phyloP scores from a whole-genome alignment of 2,797 vertebrate species.

The Adelosebastes latens region DNA sequence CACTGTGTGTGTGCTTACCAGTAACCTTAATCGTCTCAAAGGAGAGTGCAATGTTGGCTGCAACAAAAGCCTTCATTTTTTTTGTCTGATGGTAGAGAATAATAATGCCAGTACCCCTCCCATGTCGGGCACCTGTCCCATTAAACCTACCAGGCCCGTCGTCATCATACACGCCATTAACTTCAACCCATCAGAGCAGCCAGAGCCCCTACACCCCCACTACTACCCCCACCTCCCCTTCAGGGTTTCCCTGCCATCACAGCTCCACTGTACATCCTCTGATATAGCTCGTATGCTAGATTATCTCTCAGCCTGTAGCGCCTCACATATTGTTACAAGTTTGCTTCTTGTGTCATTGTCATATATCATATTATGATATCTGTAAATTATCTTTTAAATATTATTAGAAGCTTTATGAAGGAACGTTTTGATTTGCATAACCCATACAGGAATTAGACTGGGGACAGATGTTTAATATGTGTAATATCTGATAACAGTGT shows the following conservation, averaged over 20 bases:
- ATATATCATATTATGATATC: neutral
- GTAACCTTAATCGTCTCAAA: conserved; percentile 50
- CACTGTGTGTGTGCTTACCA: conserved; percentile 7
- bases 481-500: neutral
- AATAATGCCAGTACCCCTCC: conserved; percentile 41
- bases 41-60: conserved; percentile 35
- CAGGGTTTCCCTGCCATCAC: conserved; percentile 14
- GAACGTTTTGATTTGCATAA: neutral
- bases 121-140: conserved; percentile 44
- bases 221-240: conserved; percentile 1
- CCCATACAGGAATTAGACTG: neutral
- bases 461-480: neutral
- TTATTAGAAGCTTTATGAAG: neutral
- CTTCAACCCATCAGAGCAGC: conserved; percentile 40
- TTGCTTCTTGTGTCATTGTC: neutral
- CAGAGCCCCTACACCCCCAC: conserved; percentile 5
- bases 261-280: conserved; percentile 2
- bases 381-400: neutral
- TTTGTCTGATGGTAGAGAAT: conserved; percentile 24
- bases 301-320: neutral
- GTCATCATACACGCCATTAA: conserved; percentile 68
- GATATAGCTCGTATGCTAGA: neutral
- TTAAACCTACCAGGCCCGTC: conserved; percentile 49
- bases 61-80: conserved; percentile 51
- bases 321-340: neutral